These are phyloP conservation scores for Phaethon lepturus DNA, from an alignment of 2,113 vertebrate genomes.

Conservation along the genomic window DNA sequence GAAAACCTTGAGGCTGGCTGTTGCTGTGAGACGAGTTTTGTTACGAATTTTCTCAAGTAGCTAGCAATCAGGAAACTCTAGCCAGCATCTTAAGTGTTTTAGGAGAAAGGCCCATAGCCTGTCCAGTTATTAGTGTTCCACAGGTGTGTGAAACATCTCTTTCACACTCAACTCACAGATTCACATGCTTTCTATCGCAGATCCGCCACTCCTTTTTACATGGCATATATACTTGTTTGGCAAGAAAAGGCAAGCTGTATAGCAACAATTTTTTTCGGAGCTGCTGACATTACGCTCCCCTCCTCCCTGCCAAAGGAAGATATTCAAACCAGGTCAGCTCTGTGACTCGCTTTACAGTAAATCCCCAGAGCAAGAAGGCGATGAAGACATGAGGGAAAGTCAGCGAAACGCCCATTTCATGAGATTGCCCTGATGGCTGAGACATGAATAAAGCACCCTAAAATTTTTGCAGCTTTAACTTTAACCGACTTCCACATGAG, in stretches of 20 bases:
- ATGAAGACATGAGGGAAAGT: neutral
- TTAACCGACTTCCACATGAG: neutral
- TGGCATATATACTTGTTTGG: neutral
- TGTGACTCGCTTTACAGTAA: neutral
- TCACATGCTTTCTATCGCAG: neutral
- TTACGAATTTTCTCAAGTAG: neutral
- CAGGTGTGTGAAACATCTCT: neutral
- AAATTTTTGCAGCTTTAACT: neutral
- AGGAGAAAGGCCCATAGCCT: neutral
- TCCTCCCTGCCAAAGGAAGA: neutral
- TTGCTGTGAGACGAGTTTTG: neutral
- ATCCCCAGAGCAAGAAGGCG: neutral
- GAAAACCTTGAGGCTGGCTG: neutral
- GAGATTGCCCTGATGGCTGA: slow-evolving; percentile 7
- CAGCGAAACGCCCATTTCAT: neutral
- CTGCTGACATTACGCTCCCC: neutral
- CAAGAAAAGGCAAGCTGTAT: neutral
- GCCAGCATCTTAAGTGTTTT: neutral
- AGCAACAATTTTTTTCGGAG: neutral
- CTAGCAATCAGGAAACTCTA: neutral
- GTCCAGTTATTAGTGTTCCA: neutral
- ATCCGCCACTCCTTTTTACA: neutral
- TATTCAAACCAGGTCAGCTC: slow-evolving; percentile 2
- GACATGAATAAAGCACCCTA: neutral
- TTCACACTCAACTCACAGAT: neutral